Conservation (phyloP, 1,140 invertebrate genomes). For the Sitobion miscanthi region DNA sequence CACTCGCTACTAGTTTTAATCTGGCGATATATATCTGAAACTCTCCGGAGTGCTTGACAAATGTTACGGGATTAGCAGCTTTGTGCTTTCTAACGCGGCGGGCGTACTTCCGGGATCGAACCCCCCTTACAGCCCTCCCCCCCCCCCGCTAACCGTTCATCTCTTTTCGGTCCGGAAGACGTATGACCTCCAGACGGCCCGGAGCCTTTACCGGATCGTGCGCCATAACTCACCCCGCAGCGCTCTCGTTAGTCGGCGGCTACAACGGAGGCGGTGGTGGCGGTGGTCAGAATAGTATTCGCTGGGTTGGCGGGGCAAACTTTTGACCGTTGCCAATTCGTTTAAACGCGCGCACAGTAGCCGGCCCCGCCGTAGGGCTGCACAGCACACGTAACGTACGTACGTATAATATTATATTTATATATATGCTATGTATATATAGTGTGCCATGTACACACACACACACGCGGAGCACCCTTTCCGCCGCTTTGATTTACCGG, state of each 20-base stretch:
- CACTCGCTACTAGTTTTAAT: neutral
- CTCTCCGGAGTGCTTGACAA: neutral
- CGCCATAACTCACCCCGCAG: constrained; percentile 19
- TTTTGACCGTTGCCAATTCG: constrained; percentile 51
- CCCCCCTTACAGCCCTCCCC: neutral
- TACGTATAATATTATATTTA: neutral
- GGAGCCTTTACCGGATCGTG: constrained; percentile 26
- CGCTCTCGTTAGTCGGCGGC: neutral
- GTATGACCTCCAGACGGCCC: constrained; percentile 36
- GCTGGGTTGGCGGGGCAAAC: neutral
- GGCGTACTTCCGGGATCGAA: constrained; percentile 24
- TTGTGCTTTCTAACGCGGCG: constrained; percentile 23
- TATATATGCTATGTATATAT: neutral
- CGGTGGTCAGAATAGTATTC: neutral
- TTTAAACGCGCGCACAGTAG: neutral
- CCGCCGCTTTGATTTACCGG: constrained; percentile 26
- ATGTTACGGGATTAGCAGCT: constrained; percentile 30
- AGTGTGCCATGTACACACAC: neutral
- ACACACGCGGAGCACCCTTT: neutral
- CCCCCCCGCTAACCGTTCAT: neutral
- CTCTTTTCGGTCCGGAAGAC: constrained; percentile 36
- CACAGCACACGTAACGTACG: neutral
- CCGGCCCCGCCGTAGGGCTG: neutral
- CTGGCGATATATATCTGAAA: neutral
- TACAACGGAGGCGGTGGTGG: neutral